phyloP scores from a whole-genome alignment of 2,113 vertebrate species.

The Psittacula cyanocephala region DNA sequence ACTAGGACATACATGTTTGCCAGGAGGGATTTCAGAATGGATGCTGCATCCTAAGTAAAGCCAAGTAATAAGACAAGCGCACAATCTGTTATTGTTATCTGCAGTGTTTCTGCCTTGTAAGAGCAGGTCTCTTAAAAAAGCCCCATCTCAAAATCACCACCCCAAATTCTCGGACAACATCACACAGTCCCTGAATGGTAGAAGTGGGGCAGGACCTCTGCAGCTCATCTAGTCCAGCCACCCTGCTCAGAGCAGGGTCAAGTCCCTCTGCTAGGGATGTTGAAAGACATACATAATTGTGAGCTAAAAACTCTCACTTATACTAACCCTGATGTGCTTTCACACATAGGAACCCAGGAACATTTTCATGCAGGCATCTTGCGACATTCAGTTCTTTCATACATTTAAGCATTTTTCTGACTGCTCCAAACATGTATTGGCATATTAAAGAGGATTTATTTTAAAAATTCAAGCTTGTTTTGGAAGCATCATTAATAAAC shows the following conservation, averaged over 20 bases:
- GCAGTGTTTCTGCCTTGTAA: background rate
- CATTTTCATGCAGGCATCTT: background rate
- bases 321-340: background rate
- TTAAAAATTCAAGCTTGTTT: conserved; percentile 29
- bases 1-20: background rate
- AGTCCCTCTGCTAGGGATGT: background rate
- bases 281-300: background rate
- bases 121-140: background rate
- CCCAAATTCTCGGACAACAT: background rate
- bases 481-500: background rate
- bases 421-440: background rate
- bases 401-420: background rate
- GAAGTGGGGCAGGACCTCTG: background rate
- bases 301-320: background rate
- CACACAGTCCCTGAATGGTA: background rate
- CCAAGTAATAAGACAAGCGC: background rate
- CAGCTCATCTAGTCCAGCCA: background rate
- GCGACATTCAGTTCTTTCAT: background rate
- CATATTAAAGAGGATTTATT: background rate
- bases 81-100: background rate
- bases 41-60: background rate
- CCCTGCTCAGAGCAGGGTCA: background rate
- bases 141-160: background rate
- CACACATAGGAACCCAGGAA: background rate
- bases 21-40: background rate